Conservation (phyloP, 2,113 vertebrate genomes). For the Gasterosteus nipponicus region DNA sequence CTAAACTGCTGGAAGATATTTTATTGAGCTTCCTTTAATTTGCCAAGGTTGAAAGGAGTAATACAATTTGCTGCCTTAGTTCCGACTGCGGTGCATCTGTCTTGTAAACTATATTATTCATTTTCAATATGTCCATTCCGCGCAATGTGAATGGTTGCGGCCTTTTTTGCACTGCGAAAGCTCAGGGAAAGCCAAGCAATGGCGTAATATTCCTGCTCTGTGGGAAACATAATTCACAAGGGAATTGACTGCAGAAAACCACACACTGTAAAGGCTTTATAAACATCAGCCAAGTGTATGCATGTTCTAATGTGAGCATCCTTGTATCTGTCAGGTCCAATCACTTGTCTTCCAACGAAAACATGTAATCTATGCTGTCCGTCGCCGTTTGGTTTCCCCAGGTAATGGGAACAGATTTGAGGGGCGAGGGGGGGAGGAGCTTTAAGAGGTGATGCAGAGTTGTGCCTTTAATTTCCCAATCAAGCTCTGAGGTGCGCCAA, state of each 20-base stretch:
- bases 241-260: not conserved
- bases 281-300: not conserved
- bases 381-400: not conserved
- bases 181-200: not conserved
- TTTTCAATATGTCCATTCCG: not conserved
- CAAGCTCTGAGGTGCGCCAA: not conserved
- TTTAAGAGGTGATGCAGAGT: not conserved
- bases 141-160: not conserved
- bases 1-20: not conserved
- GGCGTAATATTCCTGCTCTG: not conserved
- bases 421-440: not conserved
- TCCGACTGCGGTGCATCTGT: not conserved
- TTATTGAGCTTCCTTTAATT: not conserved
- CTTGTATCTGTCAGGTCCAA: slow-evolving; percentile 17
- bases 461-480: not conserved
- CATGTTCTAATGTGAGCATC: not conserved
- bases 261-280: not conserved
- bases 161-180: not conserved
- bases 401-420: not conserved
- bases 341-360: not conserved
- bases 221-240: not conserved
- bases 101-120: not conserved
- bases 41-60: not conserved
- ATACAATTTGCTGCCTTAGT: not conserved
- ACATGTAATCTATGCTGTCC: slow-evolving; percentile 7